These are phyloP conservation scores for Caradrina kadenii DNA, from an alignment of 2,888 invertebrate species.

Conservation along the genomic window DNA sequence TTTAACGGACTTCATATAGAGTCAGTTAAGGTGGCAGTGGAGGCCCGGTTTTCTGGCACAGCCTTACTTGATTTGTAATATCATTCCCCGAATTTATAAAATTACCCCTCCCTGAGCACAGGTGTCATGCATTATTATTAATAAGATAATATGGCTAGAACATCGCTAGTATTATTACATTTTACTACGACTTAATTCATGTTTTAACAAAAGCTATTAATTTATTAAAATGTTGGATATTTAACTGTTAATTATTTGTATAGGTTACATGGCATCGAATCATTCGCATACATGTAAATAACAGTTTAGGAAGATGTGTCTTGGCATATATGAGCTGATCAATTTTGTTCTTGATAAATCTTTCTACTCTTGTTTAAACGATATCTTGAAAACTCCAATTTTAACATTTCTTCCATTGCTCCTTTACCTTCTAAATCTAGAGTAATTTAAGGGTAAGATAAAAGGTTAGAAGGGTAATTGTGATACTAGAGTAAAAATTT, in stretches of 20 bases:
- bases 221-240: not conserved
- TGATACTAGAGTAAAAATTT: no score
- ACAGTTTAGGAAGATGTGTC: constrained; percentile 10
- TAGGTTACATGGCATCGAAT: not conserved
- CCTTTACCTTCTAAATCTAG: no score
- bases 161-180: constrained; percentile 31
- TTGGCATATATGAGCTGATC: not conserved
- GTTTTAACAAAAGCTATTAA: not conserved
- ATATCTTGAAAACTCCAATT: not conserved
- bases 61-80: not conserved
- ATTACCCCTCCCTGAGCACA: not conserved
- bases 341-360: not conserved
- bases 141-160: constrained; percentile 41
- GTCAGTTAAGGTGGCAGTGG: no score
- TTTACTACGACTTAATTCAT: constrained; percentile 1
- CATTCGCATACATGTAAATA: constrained; percentile 27
- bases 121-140: not conserved
- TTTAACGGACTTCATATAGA: no score
- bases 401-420: not conserved
- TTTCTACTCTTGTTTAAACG: not conserved
- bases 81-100: not conserved
- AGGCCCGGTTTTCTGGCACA: no score
- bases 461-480: no score
- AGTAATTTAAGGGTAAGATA: no score
- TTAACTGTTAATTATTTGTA: not conserved